Percentiles rank a stretch among this genome's conserved stretches.
Conservation (phyloP, 2,113 vertebrate genomes). For the Excalfactoria chinensis region DNA sequence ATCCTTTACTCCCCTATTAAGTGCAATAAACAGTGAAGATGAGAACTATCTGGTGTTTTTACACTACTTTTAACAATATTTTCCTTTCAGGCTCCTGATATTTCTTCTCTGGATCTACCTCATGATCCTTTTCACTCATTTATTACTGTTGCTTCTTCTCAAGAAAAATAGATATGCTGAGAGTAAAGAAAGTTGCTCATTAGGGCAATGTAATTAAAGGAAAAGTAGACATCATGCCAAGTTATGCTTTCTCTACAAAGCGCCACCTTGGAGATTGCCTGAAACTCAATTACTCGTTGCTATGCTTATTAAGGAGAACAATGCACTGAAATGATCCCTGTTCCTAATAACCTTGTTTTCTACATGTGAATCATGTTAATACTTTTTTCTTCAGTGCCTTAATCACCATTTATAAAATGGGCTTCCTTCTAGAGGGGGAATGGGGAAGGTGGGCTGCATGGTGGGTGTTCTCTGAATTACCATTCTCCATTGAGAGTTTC, state of each 20-base stretch:
- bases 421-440: not conserved
- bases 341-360: conserved; percentile 75
- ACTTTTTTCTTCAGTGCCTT: conserved; percentile 43
- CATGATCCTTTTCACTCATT: conserved; percentile 15
- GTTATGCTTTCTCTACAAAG: conserved; percentile 61
- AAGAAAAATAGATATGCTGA: conserved; percentile 68
- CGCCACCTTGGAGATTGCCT: conserved; percentile 72
- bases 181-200: conserved; percentile 66
- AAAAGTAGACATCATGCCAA: conserved; percentile 71
- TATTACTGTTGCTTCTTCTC: conserved; percentile 63
- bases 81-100: not conserved
- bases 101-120: not conserved
- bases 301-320: conserved; percentile 75
- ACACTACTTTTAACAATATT: not conserved
- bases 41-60: not conserved
- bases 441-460: not conserved
- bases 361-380: conserved; percentile 67
- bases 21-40: not conserved
- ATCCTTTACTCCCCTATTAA: not conserved
- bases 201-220: conserved; percentile 75
- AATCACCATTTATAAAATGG: conserved; percentile 31
- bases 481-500: not conserved
- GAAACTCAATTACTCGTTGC: conserved; percentile 77
- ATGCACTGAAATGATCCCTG: conserved; percentile 62
- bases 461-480: conserved; percentile 37